Base-by-base conservation (phyloP, 2,888 invertebrate genomes). In the Conchocele bisecta region DNA sequence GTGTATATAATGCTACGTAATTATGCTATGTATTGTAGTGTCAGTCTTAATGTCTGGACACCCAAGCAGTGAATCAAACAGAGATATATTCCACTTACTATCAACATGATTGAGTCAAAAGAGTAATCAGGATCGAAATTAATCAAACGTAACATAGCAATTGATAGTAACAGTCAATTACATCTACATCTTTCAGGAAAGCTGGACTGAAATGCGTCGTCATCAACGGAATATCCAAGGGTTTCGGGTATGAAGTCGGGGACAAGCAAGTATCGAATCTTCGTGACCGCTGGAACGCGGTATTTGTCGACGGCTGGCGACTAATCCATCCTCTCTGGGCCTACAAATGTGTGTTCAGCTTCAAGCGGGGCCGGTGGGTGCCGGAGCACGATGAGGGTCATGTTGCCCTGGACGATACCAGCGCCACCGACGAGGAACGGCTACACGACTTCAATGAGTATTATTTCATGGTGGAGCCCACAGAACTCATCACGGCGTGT, bases 251-350 rank as follows among this genome's bases (percentile, higher is more conserved):
- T 39, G 65, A 80, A n/a, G 82, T 80, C 5, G 82, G 82, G 0
- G 73, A 75, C 9, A 61, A 56, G 15, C 50, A 77, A 9, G 50
- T 68, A 1, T 29, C 59, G 13, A 65, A 73, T 42, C 57, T 75
- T 1, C 59, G 71, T 28, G 79, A 79, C 48, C 57, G 73, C 13
- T 81, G 81, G 81, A 73, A 73, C 28, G 76, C 77, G 13, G 81
- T 81, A 1, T 80, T 71, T 41, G 63, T 80, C 15, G 77, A 77
- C 24, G 80, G 75, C 31, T 81, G 81, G 81, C 53, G 79, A 22
- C 63, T 81, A 5, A 71, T 81, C 6, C 79, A 81, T 35, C 75
- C 77, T 2, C 60, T 77, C 1, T 79, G 77, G 77, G 75, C 79
- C 9, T 81, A 70, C 53, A 80, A 75, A 41, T 66, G 51, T 15